These are phyloP conservation scores for Potorous gilbertii DNA, from an alignment of 2,797 vertebrate species.

Conservation along the genomic window DNA sequence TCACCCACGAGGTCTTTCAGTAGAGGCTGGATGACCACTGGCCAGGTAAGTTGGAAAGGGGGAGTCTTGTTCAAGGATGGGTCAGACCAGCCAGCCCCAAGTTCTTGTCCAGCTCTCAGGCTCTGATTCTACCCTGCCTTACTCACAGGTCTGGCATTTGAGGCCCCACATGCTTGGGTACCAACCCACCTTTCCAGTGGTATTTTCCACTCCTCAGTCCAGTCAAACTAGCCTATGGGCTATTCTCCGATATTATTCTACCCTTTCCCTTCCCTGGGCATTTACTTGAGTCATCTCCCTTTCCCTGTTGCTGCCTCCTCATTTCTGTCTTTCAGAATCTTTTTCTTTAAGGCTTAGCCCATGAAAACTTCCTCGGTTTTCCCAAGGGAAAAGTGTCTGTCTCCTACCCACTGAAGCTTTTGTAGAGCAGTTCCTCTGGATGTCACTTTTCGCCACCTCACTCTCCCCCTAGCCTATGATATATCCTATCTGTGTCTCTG, in stretches of 20 bases:
- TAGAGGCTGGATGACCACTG: background rate
- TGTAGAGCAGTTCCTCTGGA: background rate
- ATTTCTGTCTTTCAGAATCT: background rate
- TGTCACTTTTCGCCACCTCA: background rate
- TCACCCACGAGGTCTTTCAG: background rate
- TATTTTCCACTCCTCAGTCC: background rate
- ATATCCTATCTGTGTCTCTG: background rate
- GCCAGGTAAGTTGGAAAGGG: background rate
- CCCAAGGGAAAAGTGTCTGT: background rate
- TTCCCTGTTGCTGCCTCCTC: background rate
- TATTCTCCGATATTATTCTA: background rate
- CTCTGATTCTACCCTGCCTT: background rate
- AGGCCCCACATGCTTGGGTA: background rate
- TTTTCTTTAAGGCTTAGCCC: background rate
- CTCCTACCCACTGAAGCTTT: background rate
- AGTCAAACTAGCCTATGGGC: background rate
- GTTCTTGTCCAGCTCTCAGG: background rate
- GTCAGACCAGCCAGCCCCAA: background rate
- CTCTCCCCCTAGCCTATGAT: background rate
- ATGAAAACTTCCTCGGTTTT: background rate
- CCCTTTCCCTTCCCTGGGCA: background rate
- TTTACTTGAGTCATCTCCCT: background rate
- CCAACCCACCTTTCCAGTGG: background rate
- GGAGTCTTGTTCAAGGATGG: background rate
- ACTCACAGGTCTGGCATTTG: background rate